Percentiles rank a stretch among this genome's conserved stretches.
Evolutionary conservation across 2,888 invertebrate species (phyloP).

Genomic region (Acanthosepion lycidas): DNA sequence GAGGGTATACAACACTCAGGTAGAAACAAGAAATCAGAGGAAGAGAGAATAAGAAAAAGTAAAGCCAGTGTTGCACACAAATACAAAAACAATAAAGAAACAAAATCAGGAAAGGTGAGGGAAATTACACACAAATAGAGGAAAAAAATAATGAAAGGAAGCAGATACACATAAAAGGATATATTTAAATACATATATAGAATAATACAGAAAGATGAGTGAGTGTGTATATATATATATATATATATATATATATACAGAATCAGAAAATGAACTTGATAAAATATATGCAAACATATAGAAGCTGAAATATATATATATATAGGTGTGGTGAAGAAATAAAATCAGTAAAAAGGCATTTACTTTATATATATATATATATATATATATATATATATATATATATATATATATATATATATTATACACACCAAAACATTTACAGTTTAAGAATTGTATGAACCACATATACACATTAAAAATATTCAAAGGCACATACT

Average conservation of each 20-base stretch:
- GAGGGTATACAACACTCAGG: background rate
- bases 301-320: background rate
- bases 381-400: too few species aligned
- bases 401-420: background rate
- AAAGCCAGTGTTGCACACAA: background rate
- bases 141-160: background rate
- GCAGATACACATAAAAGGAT: background rate
- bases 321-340: too few species aligned
- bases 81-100: background rate
- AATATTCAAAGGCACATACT: background rate
- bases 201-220: background rate
- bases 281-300: background rate
- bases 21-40: background rate
- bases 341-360: background rate
- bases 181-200: background rate
- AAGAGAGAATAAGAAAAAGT: background rate
- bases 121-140: background rate
- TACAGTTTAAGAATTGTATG: too few species aligned
- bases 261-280: background rate
- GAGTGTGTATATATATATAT: background rate
- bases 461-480: background rate
- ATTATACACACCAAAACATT: too few species aligned
- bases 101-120: background rate
- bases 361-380: background rate
- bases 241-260: slow-evolving; percentile 42